Evolutionary conservation across 2,113 vertebrate genomes (phyloP).

Genomic region (Nipponia nippon): DNA sequence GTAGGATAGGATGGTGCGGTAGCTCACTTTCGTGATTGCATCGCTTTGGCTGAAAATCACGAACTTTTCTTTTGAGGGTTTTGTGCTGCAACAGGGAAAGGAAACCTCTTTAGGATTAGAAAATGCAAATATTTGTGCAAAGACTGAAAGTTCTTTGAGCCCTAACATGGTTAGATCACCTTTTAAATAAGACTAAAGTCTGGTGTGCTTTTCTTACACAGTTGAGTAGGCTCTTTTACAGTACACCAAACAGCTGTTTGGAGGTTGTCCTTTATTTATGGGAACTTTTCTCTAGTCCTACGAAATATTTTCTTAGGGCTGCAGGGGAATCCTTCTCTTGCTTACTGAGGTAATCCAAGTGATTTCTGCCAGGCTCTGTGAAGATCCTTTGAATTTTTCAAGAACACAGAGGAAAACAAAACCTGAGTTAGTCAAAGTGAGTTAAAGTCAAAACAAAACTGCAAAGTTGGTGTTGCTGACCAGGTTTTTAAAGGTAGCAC

Average conservation of each 20-base stretch:
- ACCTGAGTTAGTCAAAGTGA: not conserved
- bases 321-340: not conserved
- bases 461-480: not conserved
- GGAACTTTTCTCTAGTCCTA: not conserved
- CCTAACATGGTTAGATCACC: not conserved
- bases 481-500: not conserved
- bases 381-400: not conserved
- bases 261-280: not conserved
- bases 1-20: not conserved
- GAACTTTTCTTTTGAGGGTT: not conserved
- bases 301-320: not conserved
- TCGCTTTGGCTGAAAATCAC: not conserved
- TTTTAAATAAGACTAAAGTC: not conserved
- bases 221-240: not conserved
- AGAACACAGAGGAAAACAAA: not conserved
- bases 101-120: not conserved
- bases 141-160: not conserved
- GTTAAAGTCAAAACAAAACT: not conserved
- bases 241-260: not conserved
- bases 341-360: not conserved
- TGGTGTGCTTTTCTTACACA: not conserved
- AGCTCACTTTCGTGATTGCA: not conserved
- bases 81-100: not conserved
- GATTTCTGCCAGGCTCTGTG: not conserved
- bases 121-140: not conserved